Evolutionary conservation across 2,113 vertebrate genomes (phyloP).

Genomic region (Atherinomorus stipes): DNA sequence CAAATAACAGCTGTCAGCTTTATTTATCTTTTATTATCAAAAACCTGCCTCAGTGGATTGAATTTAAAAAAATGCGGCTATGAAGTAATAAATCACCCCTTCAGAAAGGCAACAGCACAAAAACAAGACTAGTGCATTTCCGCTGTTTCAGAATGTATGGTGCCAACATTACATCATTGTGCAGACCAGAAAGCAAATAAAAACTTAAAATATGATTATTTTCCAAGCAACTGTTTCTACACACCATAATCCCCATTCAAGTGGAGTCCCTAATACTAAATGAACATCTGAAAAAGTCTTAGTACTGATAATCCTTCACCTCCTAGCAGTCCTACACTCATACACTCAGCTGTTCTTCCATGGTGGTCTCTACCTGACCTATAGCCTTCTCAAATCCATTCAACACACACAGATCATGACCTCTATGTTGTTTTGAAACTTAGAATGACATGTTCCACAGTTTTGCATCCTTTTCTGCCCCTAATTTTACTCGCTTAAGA

Average conservation of each 20-base stretch:
- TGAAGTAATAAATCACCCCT: constrained; percentile 16
- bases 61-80: neutral
- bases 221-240: neutral
- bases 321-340: neutral
- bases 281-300: constrained; percentile 10
- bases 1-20: constrained; percentile 44
- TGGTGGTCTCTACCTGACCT: constrained; percentile 66
- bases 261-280: neutral
- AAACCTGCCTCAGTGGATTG: constrained; percentile 27
- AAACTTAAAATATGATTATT: neutral
- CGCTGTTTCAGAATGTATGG: constrained; percentile 14
- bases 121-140: constrained; percentile 1
- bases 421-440: constrained; percentile 59
- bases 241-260: neutral
- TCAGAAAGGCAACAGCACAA: neutral
- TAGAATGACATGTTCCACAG: constrained; percentile 54
- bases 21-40: constrained; percentile 43
- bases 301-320: constrained; percentile 30
- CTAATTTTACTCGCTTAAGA: constrained; percentile 35
- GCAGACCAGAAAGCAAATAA: constrained; percentile 2
- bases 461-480: constrained; percentile 41
- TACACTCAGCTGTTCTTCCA: constrained; percentile 33
- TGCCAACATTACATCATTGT: constrained; percentile 5
- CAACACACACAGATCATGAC: constrained; percentile 48
- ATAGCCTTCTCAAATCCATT: constrained; percentile 59